A percentile compares a stretch with the other conserved stretches of the same genome.
Conservation (phyloP, 2,888 invertebrate species). For the Syrphus vitripennis region DNA sequence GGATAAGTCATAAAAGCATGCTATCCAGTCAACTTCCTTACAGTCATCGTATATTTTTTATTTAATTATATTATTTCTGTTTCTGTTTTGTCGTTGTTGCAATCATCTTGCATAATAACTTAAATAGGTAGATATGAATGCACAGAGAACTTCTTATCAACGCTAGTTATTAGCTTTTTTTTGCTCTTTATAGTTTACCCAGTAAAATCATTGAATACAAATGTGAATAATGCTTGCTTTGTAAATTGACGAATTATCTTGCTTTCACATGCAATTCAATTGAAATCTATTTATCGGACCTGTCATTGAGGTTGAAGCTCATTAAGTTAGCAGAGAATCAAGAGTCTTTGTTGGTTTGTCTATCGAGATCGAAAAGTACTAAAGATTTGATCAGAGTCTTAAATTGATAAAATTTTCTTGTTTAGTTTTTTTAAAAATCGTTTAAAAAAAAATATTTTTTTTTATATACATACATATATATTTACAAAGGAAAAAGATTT, state of each 20-base stretch:
- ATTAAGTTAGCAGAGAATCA: neutral
- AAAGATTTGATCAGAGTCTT: neutral
- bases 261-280: constrained; percentile 64
- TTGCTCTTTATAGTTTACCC: constrained; percentile 13
- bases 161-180: constrained; percentile 23
- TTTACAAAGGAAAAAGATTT: too few relatives aligned
- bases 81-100: neutral
- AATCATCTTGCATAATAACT: constrained; percentile 1
- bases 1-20: neutral
- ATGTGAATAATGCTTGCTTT: constrained; percentile 21
- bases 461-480: too few relatives aligned
- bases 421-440: neutral
- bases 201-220: constrained; percentile 22
- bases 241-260: constrained; percentile 58
- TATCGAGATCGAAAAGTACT: neutral
- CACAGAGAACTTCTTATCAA: neutral
- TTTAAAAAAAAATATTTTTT: too few relatives aligned
- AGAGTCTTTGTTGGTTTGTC: neutral
- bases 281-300: constrained; percentile 52
- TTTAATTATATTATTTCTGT: neutral
- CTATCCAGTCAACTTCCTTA: neutral
- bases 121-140: neutral
- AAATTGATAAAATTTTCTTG: neutral
- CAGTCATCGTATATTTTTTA: neutral
- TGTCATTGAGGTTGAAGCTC: constrained; percentile 47